Evolutionary conservation across 2,797 vertebrate species (phyloP).

Genomic region (Macroramphosus scolopax): DNA sequence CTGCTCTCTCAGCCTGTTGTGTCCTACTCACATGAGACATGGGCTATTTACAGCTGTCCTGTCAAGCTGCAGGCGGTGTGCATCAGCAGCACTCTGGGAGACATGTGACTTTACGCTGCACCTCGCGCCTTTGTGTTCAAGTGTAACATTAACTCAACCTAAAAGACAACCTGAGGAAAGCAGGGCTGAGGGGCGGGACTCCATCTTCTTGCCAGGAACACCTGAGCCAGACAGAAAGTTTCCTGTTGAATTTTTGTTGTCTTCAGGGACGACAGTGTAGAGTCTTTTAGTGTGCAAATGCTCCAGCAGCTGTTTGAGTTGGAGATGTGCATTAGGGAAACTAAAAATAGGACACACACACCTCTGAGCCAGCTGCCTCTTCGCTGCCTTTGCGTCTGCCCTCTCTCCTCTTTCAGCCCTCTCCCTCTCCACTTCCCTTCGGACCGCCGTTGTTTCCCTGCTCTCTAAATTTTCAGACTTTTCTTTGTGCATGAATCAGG

Average conservation of each 20-base stretch:
- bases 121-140: constrained; percentile 30
- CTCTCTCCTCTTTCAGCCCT: constrained; percentile 40
- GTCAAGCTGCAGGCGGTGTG: constrained; percentile 42
- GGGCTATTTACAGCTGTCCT: constrained; percentile 47
- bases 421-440: constrained; percentile 17
- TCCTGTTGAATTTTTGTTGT: constrained; percentile 15
- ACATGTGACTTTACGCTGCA: constrained; percentile 45
- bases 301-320: constrained; percentile 74
- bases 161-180: constrained; percentile 20
- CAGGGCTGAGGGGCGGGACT: constrained; percentile 6
- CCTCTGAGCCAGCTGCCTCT: constrained; percentile 76
- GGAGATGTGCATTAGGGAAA: constrained; percentile 61
- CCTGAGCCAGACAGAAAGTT: constrained; percentile 36
- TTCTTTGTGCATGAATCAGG: constrained; percentile 38
- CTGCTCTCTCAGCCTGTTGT: constrained; percentile 26
- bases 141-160: constrained; percentile 21
- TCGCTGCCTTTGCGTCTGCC: constrained; percentile 55
- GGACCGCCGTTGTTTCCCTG: constrained; percentile 15
- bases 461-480: constrained; percentile 19
- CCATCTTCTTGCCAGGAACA: constrained; percentile 24
- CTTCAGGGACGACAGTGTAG: constrained; percentile 17
- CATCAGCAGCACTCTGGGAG: constrained; percentile 25
- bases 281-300: constrained; percentile 57
- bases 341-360: constrained; percentile 78
- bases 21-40: constrained; percentile 41